A percentile compares a stretch with the other conserved stretches of the same genome.
Conservation (phyloP, 2,797 vertebrate species). For the Clarias laeviceps region DNA sequence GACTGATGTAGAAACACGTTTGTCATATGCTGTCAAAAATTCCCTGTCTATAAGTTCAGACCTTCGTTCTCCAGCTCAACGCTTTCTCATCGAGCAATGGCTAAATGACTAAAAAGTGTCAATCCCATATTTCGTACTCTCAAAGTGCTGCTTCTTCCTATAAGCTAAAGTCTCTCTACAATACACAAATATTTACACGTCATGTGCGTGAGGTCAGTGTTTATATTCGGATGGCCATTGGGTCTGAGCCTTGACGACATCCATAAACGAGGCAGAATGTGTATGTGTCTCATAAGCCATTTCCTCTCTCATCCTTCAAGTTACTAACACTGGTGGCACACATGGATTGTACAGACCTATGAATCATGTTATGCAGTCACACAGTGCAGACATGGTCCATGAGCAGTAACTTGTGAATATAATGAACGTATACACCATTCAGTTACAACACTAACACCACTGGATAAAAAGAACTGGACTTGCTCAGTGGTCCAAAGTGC, state of each 20-base stretch:
- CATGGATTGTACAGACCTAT: slow-evolving; percentile 34
- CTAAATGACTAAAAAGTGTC: not conserved
- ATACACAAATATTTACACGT: slow-evolving; percentile 76
- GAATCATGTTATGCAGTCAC: slow-evolving; percentile 11
- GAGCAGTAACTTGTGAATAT: not conserved
- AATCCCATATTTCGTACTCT: not conserved
- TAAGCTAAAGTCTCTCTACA: slow-evolving; percentile 45
- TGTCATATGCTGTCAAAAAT: not conserved
- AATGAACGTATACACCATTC: not conserved
- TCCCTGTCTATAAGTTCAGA: not conserved
- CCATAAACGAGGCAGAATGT: slow-evolving; percentile 36
- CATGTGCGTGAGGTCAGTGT: slow-evolving; percentile 70
- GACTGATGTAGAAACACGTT: not conserved
- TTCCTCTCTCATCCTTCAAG: slow-evolving; percentile 65
- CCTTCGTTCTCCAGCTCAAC: not conserved
- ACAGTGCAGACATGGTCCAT: not conserved
- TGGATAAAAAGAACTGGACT: no score
- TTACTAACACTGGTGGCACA: slow-evolving; percentile 65
- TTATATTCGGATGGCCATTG: slow-evolving; percentile 66
- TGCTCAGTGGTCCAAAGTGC: no score
- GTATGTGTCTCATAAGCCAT: slow-evolving; percentile 59
- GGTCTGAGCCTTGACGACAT: slow-evolving; percentile 35
- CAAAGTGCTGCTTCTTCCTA: slow-evolving; percentile 19
- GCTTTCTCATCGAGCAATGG: not conserved
- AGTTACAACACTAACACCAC: no score